Percentiles rank a stretch among this genome's conserved stretches.
These are phyloP conservation scores for Mixornis gularis DNA, from an alignment of 2,113 vertebrate genomes.

Conservation along the genomic window DNA sequence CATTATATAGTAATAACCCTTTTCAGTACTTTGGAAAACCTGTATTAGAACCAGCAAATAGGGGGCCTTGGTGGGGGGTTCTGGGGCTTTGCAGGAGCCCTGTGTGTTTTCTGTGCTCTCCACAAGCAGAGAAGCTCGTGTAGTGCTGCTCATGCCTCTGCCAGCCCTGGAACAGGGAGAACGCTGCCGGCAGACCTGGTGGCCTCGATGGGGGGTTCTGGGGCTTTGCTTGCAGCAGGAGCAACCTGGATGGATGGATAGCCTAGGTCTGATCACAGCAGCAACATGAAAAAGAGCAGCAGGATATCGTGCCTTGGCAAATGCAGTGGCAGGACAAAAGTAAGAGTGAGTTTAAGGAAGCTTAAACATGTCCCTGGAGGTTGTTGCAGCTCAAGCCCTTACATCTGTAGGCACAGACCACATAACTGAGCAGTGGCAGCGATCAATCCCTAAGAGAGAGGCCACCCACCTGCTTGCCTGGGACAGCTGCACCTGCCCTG, in stretches of 20 bases:
- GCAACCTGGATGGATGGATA: neutral
- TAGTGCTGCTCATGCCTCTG: too few species aligned
- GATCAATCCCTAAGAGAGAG: fast-evolving
- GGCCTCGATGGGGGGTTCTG: too few species aligned
- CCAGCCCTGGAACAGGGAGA: too few species aligned
- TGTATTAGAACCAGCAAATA: neutral
- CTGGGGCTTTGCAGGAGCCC: too few species aligned
- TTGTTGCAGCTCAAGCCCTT: neutral
- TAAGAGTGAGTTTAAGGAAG: neutral
- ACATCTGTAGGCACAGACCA: neutral
- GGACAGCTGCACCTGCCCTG: fast-evolving
- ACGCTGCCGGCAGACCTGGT: too few species aligned
- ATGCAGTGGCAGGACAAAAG: neutral
- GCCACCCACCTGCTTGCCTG: fast-evolving
- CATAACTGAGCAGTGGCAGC: neutral
- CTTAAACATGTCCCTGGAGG: neutral
- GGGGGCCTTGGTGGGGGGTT: fast-evolving
- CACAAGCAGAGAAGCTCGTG: too few species aligned
- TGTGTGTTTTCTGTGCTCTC: too few species aligned
- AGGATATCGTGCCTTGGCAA: neutral
- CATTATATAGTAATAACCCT: neutral
- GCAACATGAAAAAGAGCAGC: neutral
- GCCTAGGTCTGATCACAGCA: neutral
- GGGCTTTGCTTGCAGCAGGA: too few species aligned
- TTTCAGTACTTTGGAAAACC: neutral